Evolutionary conservation across 2,888 invertebrate genomes (phyloP).

Genomic region (Didymodactylos carnosus): DNA sequence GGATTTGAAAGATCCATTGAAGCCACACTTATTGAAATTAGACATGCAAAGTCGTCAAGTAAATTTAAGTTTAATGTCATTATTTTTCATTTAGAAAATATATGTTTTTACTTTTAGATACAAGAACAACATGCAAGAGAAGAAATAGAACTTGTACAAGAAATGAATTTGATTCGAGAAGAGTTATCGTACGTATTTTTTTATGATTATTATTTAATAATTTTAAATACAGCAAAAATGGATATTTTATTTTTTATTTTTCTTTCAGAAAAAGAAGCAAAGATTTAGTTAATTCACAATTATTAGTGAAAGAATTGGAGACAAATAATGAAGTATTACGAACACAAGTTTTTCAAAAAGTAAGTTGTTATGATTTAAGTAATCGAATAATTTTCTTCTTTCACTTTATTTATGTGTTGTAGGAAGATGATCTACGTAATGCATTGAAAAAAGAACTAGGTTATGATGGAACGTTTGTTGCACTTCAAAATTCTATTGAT

Average conservation of each 20-base stretch:
- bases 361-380: too few relatives aligned
- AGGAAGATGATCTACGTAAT: neutral
- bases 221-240: too few relatives aligned
- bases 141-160: neutral
- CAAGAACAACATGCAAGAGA: neutral
- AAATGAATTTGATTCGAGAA: neutral
- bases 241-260: neutral
- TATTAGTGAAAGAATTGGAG: neutral
- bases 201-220: neutral
- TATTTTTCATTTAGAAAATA: neutral
- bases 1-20: neutral
- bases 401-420: neutral
- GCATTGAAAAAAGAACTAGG: neutral
- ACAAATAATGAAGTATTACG: neutral
- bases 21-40: neutral
- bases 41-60: neutral
- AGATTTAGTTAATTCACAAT: neutral
- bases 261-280: neutral
- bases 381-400: neutral
- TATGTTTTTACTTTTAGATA: neutral
- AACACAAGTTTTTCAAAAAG: neutral
- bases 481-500: neutral
- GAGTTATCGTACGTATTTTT: neutral
- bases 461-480: neutral
- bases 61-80: too few relatives aligned